phyloP scores from a whole-genome alignment of 2,113 vertebrate genomes.

The Pteruthius melanotis region DNA sequence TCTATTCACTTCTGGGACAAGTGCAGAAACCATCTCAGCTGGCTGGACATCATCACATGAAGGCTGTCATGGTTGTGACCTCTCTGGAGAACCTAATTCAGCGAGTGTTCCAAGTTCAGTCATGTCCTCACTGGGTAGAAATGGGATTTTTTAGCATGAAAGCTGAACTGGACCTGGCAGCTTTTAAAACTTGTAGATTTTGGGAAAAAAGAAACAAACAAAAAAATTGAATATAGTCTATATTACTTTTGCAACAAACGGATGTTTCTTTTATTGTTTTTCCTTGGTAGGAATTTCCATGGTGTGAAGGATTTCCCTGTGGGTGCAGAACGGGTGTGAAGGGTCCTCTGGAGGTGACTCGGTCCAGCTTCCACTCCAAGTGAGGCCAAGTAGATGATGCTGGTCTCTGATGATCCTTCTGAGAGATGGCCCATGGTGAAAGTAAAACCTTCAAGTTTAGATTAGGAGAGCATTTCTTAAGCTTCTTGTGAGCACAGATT shows the following conservation, averaged over 20 bases:
- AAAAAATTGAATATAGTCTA: neutral
- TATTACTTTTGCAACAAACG: neutral
- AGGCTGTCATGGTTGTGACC: neutral
- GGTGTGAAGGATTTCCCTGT: neutral
- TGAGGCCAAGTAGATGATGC: neutral
- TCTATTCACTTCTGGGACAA: neutral
- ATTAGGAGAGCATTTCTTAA: conserved; percentile 3
- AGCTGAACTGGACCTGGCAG: neutral
- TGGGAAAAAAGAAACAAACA: neutral
- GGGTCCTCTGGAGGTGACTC: neutral
- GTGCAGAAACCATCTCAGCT: neutral
- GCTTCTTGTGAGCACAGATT: neutral
- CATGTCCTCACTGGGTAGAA: neutral
- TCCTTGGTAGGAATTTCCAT: neutral
- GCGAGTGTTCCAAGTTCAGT: neutral
- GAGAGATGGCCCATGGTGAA: neutral
- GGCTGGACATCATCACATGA: neutral
- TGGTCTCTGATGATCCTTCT: neutral
- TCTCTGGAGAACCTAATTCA: neutral
- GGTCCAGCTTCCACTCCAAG: neutral
- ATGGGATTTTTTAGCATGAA: neutral
- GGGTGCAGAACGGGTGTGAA: neutral
- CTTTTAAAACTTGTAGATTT: neutral
- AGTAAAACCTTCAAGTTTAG: neutral
- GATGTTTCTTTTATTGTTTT: neutral